These are phyloP conservation scores for Zaprionus camerounensis DNA, from an alignment of 1,140 invertebrate species.

Conservation along the genomic window DNA sequence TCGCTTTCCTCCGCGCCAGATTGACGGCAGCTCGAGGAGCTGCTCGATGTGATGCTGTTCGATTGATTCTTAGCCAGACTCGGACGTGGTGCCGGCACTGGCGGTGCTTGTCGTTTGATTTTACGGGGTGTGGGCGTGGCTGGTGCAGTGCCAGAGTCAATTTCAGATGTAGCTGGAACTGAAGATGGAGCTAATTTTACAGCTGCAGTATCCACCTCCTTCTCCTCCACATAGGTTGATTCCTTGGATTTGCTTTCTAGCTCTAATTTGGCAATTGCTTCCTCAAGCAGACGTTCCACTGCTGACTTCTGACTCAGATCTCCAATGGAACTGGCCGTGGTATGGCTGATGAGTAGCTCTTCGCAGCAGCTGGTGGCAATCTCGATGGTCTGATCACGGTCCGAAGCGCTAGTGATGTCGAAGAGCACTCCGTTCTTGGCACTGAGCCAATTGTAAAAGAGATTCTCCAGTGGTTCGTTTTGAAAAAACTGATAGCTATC, in stretches of 20 bases:
- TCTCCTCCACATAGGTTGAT: conserved; percentile 42
- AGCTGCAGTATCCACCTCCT: conserved; percentile 54
- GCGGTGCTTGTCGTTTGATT: conserved; percentile 58
- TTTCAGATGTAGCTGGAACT: neutral
- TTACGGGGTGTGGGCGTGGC: conserved; percentile 44
- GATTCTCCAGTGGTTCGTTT: conserved; percentile 67
- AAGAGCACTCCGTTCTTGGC: conserved; percentile 71
- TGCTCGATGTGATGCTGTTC: conserved; percentile 48
- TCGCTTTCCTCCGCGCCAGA: conserved; percentile 76
- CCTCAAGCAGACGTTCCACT: conserved; percentile 69
- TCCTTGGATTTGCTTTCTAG: conserved; percentile 52
- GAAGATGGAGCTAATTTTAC: neutral
- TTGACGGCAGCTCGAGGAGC: conserved; percentile 61
- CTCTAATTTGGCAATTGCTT: conserved; percentile 78
- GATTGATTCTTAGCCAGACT: conserved; percentile 43
- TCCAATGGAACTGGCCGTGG: conserved; percentile 14
- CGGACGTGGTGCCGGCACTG: conserved; percentile 60
- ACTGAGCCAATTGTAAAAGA: conserved; percentile 77
- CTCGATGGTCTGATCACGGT: conserved; percentile 62
- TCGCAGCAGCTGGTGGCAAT: conserved; percentile 41
- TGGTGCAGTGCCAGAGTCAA: neutral
- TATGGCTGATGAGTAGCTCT: conserved; percentile 22
- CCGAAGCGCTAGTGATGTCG: conserved; percentile 58
- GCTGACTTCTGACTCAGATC: conserved; percentile 63
- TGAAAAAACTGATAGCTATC: conserved; percentile 69